Base-by-base conservation (phyloP, 2,113 vertebrate genomes). In the Prochilodus magdalenae region DNA sequence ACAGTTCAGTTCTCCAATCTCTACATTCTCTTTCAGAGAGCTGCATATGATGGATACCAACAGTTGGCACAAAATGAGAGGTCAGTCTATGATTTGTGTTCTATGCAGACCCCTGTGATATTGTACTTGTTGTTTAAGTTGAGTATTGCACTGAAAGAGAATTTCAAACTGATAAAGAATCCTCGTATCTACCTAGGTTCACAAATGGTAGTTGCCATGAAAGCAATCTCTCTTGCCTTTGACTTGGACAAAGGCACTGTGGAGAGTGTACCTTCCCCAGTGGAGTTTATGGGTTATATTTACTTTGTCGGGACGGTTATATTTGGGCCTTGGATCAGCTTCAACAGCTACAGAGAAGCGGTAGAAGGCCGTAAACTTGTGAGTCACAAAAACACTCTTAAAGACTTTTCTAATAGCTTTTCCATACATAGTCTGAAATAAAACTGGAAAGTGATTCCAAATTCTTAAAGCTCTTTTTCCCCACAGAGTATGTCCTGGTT, bases 191-290 rank as follows among this genome's bases (percentile, higher is more conserved):
- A 4, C 79, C 24, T 77, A 98, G 96, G 96, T 79, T 96, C 96
- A 70, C 96, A 97, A 92, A 98, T 98, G 95, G 96, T 98, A 59
- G 96, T 98, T 87, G 96, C 96, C 82, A 98, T 98, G 96, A 98
- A 98, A 82, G 96, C 94, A 13, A 95, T 98, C 86, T 98, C 96
- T 72, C 87, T 98, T 90, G 96, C 95, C 73, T 97, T 98, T 74
- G 96, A 98, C 90, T 87, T 97, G 85, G 96, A 98, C 91, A 91
- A 94, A 66, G 95, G 95, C 2, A 79, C 89, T 0, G 91, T 97
- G 83, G 73, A 84, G 40, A 82, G 87, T 1, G 89, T 97, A n/a
- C 96, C 96, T 0, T 96, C 95, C 0, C 94, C 93, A 0, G 89
- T 94, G 27, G 95, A 96, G 89, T 97, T 97, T 91, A 94, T 96